Evolutionary conservation across 2,888 invertebrate species (phyloP), one percentile per base, ranked within the genome.

Genomic region (Diplolepis rosae): DNA sequence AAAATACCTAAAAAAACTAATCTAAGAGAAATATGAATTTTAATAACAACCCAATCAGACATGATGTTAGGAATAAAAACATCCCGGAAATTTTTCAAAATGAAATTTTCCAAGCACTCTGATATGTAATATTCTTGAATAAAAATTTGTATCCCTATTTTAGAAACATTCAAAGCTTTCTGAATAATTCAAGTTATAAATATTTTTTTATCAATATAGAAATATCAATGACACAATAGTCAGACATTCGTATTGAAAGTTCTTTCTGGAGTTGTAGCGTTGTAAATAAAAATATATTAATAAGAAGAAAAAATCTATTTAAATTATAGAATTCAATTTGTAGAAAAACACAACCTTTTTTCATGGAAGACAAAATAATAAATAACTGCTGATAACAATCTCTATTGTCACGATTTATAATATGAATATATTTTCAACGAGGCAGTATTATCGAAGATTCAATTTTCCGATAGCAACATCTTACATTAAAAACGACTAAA

Each of bases 311-410:
- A 51, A 27, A 28, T 13, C 13, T 27, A 24, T n/a, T 11, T 13
- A 51, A n/a, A 6, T 51, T 39, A 13, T 39, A 9, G 13, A 6
- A 39, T 13, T 22, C 18, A 48, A 4, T 22, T 24, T 35, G 6
- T 11, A 24, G 13, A 45, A 61, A 24, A 22, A n/a, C 56, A 61
- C 56, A 39, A 61, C 56, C 56, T 24, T 61, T 4, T 61, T 61
- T 61, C 56, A 27, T 39, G 61, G 61, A 61, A 61, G 61, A 61
- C 61, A 61, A 39, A 61, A 61, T 61, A 35, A 6, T 39, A 61
- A 3, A 27, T 24, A 7, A 54, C 35, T 35, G 22, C 45, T 15
- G 6, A 45, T 9, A 18, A 45, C 15, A 18, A 45, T 45, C 1
- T 45, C 18, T 45, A 18, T 22, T 48, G 9, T 22, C 18, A 22